Conservation (phyloP, 2,888 invertebrate species). For the Amiota communis region DNA sequence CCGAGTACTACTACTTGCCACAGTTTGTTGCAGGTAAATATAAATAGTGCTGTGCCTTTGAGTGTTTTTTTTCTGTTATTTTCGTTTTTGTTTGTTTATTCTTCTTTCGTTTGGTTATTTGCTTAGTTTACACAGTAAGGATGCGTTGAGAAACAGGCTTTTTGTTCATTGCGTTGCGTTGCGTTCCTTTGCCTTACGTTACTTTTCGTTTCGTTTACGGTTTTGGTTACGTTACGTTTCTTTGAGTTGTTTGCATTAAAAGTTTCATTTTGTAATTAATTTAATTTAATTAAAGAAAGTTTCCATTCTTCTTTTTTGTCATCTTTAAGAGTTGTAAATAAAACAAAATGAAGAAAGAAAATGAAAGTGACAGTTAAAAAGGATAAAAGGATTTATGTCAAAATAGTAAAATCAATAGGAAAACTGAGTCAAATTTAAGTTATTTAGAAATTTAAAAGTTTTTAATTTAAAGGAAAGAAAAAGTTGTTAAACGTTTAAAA, state of each 20-base stretch:
- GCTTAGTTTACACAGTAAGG: conserved; percentile 11
- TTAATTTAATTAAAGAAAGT: conserved; percentile 24
- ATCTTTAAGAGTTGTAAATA: too few relatives aligned
- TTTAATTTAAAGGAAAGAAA: too few relatives aligned
- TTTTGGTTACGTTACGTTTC: neutral
- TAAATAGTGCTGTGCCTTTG: neutral
- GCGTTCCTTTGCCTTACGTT: neutral
- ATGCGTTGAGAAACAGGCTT: conserved; percentile 3
- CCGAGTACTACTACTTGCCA: too few relatives aligned
- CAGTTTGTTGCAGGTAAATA: neutral
- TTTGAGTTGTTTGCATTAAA: conserved; percentile 17
- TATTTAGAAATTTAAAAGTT: too few relatives aligned
- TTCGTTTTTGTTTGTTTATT: neutral
- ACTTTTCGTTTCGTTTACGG: neutral
- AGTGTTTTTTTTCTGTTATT: neutral
- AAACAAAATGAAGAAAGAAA: too few relatives aligned
- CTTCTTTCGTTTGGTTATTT: conserved; percentile 12
- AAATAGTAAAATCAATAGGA: too few relatives aligned
- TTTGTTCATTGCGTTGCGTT: neutral
- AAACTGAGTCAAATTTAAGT: too few relatives aligned
- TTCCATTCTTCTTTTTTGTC: too few relatives aligned
- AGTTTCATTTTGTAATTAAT: conserved; percentile 30
- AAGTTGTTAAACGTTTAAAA: conserved; percentile 5
- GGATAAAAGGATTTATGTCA: too few relatives aligned
- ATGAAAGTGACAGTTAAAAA: too few relatives aligned